phyloP scores from a whole-genome alignment of 2,113 vertebrate genomes.

The Scartelaos histophorus region DNA sequence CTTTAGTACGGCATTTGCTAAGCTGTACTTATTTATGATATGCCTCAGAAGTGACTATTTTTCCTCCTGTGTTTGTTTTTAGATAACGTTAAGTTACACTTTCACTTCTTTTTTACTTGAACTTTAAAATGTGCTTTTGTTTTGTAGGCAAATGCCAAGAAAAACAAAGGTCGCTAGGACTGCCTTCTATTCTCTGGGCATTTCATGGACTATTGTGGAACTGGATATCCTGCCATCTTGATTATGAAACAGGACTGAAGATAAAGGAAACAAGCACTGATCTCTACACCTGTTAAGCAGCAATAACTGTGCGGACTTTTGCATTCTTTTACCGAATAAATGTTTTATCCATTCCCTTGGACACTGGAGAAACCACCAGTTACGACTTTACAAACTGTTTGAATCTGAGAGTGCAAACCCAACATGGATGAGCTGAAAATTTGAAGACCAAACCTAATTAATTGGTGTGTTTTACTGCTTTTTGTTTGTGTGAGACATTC shows the following conservation, averaged over 20 bases:
- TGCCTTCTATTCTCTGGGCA: constrained; percentile 19
- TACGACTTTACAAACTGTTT: constrained; percentile 31
- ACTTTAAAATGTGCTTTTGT: background rate
- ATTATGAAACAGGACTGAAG: constrained; percentile 35
- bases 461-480: constrained; percentile 37
- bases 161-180: constrained; percentile 92
- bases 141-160: constrained; percentile 90
- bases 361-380: constrained; percentile 37
- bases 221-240: constrained; percentile 36
- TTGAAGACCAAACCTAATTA: constrained; percentile 68
- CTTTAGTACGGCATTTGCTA: background rate
- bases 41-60: too few relatives aligned
- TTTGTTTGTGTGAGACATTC: constrained; percentile 23
- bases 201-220: constrained; percentile 19
- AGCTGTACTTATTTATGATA: too few relatives aligned
- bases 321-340: constrained; percentile 31
- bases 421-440: constrained; percentile 34
- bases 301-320: constrained; percentile 22
- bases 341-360: constrained; percentile 4
- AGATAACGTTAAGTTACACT: background rate
- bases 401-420: constrained; percentile 17
- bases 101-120: background rate
- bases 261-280: constrained; percentile 21
- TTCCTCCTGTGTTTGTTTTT: too few relatives aligned
- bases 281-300: constrained; percentile 30